Evolutionary conservation across 2,113 vertebrate genomes (phyloP).

Genomic region (Oreocharis arfaki): DNA sequence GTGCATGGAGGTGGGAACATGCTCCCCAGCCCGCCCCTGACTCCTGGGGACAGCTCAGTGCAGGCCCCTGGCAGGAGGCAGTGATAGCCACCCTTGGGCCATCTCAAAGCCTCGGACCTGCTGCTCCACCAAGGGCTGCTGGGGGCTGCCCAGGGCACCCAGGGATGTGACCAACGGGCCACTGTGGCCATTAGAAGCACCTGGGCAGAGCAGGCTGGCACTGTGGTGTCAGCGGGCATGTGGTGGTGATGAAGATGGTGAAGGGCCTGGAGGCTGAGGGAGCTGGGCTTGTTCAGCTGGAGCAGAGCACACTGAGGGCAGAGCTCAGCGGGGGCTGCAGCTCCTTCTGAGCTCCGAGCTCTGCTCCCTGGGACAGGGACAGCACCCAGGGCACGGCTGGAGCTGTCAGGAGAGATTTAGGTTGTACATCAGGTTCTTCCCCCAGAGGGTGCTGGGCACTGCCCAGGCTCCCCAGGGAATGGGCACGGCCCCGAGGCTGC

Average conservation of each 20-base stretch:
- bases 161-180: neutral
- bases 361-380: neutral
- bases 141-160: neutral
- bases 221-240: neutral
- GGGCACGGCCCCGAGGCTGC: neutral
- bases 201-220: neutral
- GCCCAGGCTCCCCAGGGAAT: neutral
- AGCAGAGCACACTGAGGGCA: neutral
- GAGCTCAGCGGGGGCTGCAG: neutral
- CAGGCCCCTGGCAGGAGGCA: neutral
- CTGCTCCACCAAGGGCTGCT: neutral
- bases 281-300: neutral
- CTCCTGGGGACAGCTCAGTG: neutral
- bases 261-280: neutral
- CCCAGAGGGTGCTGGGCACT: neutral
- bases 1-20: fast-evolving
- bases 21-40: neutral
- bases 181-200: neutral
- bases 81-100: fast-evolving
- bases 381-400: neutral
- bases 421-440: fast-evolving
- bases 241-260: neutral
- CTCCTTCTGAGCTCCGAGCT: fast-evolving
- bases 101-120: neutral
- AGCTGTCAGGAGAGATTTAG: fast-evolving